Evolutionary conservation across 2,888 invertebrate genomes (phyloP), one percentile per base, ranked within the genome.

Genomic region (Andrena minutula): DNA sequence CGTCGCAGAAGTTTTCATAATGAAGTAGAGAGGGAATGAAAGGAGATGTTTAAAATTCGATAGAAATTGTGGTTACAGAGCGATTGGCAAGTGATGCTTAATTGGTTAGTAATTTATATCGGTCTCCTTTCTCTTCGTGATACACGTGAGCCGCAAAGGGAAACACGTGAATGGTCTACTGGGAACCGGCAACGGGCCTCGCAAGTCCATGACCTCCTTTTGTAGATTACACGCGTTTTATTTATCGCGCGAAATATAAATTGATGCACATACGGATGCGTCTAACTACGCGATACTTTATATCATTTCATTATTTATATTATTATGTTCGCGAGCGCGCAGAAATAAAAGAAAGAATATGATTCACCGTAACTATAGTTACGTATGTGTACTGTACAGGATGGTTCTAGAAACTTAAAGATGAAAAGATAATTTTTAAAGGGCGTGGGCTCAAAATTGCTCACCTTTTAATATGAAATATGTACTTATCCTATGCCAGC

Each of bases 151-250:
- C 70, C 4, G 78, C 51, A 61, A 26, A 63, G 53, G 82, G 61
- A 71, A 78, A 82, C 90, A 91, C 91, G 90, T 90, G 91, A 90
- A 89, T 91, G 88, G 83, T 89, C 89, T 86, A 89, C 83, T 87
- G 79, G 71, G 71, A 58, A 75, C 35, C 60, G 77, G 73, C 83
- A 81, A 75, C 79, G 68, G 74, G 76, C 77, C 65, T 61, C 32
- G 20, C 47, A 58, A 78, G 71, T 82, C 74, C 83, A 30, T 82
- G 83, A 78, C 75, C 82, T 65, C 74, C 58, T 82, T 82, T 82
- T 53, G n/a, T 56, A 49, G 58, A 68, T 53, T 32, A 51, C 47
- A 49, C 28, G 60, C 49, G 26, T 77, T 75, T 78, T 68, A 60
- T 71, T 47, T 75, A 64, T 60, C 49, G 41, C 51, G 51, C 7